Percentiles rank a stretch among this genome's conserved stretches.
Evolutionary conservation across 2,888 invertebrate species (phyloP).

Genomic region (Lypha dubia): DNA sequence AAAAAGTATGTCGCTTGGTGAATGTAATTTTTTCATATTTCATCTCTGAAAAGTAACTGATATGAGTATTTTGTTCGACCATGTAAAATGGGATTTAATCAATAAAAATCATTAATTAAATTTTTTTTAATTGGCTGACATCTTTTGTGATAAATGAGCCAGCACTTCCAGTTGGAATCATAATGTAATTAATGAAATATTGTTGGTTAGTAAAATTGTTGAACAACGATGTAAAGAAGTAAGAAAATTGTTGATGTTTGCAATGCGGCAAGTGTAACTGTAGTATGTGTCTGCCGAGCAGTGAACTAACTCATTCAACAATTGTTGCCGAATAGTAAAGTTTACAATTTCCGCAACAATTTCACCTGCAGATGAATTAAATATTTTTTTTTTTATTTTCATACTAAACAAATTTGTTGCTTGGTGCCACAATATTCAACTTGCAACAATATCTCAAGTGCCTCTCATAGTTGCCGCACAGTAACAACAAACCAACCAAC

Average conservation of each 20-base stretch:
- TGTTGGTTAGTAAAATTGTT: neutral
- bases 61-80: neutral
- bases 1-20: too few species aligned
- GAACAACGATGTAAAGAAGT: neutral
- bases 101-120: neutral
- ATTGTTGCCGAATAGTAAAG: slow-evolving; percentile 37
- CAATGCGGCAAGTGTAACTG: neutral
- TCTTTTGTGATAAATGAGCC: neutral
- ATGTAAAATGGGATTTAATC: neutral
- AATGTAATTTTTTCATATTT: too few species aligned
- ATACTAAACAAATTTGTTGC: slow-evolving; percentile 13
- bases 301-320: slow-evolving; percentile 49
- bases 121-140: neutral
- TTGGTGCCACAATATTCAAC: slow-evolving; percentile 51
- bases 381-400: neutral
- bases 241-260: neutral
- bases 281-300: slow-evolving; percentile 1
- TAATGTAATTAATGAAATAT: neutral
- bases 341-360: neutral
- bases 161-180: neutral
- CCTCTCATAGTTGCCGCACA: slow-evolving; percentile 52
- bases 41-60: neutral
- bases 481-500: slow-evolving; percentile 41
- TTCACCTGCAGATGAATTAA: neutral
- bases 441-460: slow-evolving; percentile 58